Percentiles rank a stretch among this genome's conserved stretches.
Conservation (phyloP, 2,888 invertebrate genomes). For the Alsophila aescularia region DNA sequence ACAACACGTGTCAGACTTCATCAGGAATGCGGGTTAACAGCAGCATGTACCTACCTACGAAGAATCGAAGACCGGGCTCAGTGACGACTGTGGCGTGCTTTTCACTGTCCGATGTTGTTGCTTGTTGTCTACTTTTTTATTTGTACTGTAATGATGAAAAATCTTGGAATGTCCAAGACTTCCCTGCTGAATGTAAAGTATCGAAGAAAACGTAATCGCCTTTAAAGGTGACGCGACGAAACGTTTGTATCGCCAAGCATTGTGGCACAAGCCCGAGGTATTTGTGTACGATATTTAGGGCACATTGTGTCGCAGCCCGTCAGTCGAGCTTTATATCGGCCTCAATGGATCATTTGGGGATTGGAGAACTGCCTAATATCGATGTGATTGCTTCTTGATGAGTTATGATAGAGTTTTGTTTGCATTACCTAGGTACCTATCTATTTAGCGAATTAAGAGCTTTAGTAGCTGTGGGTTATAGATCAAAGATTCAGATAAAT, state of each 20-base stretch:
- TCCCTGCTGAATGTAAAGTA: slow-evolving; percentile 51
- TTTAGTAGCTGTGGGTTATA: too few species aligned
- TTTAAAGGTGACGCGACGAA: slow-evolving; percentile 78
- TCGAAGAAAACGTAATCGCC: slow-evolving; percentile 81
- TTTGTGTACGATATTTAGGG: slow-evolving; percentile 33
- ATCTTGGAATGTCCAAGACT: slow-evolving; percentile 39
- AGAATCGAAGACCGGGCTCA: too few species aligned
- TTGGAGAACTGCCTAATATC: slow-evolving; percentile 23
- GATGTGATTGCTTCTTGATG: slow-evolving; percentile 28
- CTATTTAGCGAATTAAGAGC: too few species aligned
- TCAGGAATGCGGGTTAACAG: too few species aligned
- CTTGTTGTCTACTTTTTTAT: too few species aligned
- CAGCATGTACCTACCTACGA: too few species aligned
- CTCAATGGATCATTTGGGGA: slow-evolving; percentile 30
- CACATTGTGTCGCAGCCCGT: slow-evolving; percentile 28
- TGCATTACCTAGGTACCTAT: too few species aligned
- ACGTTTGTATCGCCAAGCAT: slow-evolving; percentile 60
- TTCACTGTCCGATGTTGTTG: too few species aligned
- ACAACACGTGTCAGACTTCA: too few species aligned
- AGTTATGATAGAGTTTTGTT: slow-evolving; percentile 17
- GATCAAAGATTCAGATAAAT: too few species aligned
- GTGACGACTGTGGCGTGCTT: too few species aligned
- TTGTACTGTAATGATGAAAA: too few species aligned
- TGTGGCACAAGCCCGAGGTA: slow-evolving; percentile 49
- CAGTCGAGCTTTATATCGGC: slow-evolving; percentile 13